Evolutionary conservation across 2,113 vertebrate species (phyloP).

Genomic region (Nannospalax galili): DNA sequence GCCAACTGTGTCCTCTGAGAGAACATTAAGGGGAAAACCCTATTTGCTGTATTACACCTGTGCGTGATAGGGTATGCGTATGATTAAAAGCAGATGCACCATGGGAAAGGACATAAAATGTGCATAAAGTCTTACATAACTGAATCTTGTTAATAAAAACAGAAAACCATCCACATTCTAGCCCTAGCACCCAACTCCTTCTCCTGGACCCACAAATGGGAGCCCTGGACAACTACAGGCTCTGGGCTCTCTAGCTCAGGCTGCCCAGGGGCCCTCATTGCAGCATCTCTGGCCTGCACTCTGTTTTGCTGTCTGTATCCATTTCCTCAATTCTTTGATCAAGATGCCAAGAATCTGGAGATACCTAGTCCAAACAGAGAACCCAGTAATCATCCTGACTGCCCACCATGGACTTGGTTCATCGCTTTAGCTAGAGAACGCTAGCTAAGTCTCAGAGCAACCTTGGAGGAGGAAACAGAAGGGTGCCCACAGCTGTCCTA

Average conservation of each 20-base stretch:
- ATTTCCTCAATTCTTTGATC: neutral
- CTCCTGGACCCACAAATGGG: neutral
- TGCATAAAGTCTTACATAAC: neutral
- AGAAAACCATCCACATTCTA: neutral
- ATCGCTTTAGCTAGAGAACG: rapidly evolving
- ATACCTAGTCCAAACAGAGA: neutral
- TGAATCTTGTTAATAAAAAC: neutral
- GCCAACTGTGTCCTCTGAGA: neutral
- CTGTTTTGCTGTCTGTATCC: too few relatives aligned
- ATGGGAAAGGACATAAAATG: neutral
- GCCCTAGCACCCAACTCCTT: too few relatives aligned
- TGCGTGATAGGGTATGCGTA: too few relatives aligned
- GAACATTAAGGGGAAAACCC: neutral
- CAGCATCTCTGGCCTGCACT: neutral
- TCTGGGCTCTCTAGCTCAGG: neutral
- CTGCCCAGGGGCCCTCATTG: too few relatives aligned
- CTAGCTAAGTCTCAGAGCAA: neutral
- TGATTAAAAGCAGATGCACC: neutral
- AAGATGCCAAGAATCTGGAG: neutral
- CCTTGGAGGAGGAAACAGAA: too few relatives aligned
- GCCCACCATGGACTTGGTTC: neutral
- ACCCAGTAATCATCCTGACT: neutral
- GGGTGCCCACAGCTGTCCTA: rapidly evolving
- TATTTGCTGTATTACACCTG: too few relatives aligned
- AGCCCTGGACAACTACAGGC: neutral